phyloP scores from a whole-genome alignment of 30 jellyfish, hydroid and myxozoan species.

The Cassiopea andromeda region DNA sequence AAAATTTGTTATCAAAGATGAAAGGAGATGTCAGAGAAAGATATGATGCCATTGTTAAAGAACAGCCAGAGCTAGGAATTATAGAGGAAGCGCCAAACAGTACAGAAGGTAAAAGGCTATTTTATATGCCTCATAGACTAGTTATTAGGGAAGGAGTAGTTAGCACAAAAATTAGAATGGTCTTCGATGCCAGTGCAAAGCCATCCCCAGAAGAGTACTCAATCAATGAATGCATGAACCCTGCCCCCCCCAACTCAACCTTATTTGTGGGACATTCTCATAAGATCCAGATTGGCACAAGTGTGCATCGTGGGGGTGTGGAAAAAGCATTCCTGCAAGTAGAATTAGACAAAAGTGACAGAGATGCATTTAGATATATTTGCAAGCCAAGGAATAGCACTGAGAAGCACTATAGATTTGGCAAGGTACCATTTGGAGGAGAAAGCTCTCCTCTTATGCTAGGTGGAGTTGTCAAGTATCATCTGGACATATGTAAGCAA shows the following conservation, averaged over 20 bases:
- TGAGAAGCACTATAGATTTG: constrained; percentile 33
- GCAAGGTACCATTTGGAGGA: constrained; percentile 73
- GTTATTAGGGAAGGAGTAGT: constrained; percentile 56
- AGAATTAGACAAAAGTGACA: constrained; percentile 30
- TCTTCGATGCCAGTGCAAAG: constrained; percentile 69
- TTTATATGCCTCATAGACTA: constrained; percentile 62
- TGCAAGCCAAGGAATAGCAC: constrained; percentile 28
- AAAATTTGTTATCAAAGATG: constrained; percentile 33
- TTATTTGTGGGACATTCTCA: constrained; percentile 59
- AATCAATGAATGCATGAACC: constrained; percentile 67
- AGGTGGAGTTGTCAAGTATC: constrained; percentile 54
- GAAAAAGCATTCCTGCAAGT: constrained; percentile 47
- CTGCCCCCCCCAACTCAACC: constrained; percentile 73
- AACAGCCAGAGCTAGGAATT: constrained; percentile 40
- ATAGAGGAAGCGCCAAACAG: constrained; percentile 58
- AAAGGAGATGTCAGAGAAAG: constrained; percentile 39
- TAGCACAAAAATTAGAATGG: constrained; percentile 61
- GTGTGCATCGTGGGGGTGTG: constrained; percentile 50
- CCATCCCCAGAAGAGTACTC: constrained; percentile 55
- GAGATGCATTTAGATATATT: constrained; percentile 66
- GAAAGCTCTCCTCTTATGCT: constrained; percentile 61
- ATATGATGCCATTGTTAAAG: constrained; percentile 54
- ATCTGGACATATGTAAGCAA: constrained; percentile 38
- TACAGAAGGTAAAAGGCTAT: constrained; percentile 39
- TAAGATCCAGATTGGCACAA: constrained; percentile 59